Base-by-base conservation (phyloP, 1,140 invertebrate genomes). In the Cyclina sinensis region DNA sequence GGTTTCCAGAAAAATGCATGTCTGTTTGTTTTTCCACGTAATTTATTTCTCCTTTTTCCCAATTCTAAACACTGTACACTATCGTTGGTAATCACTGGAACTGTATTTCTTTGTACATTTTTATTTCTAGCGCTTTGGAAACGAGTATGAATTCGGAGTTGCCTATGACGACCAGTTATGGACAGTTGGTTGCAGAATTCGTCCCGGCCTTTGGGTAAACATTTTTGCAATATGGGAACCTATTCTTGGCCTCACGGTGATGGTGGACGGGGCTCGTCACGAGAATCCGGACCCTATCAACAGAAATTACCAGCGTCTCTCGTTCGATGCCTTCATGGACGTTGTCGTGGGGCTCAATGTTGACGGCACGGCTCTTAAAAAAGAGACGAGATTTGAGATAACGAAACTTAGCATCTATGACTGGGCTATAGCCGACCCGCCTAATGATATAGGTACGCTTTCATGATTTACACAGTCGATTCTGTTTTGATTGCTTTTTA, bases 81-180 rank as follows among this genome's bases (percentile, higher is more conserved):
- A n/a, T n/a, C n/a, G n/a, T n/a, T n/a, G n/a, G n/a, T n/a, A n/a
- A n/a, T n/a, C n/a, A n/a, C n/a, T n/a, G n/a, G n/a, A n/a, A n/a
- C n/a, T n/a, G n/a, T n/a, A n/a, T n/a, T n/a, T n/a, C n/a, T n/a
- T n/a, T n/a, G n/a, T n/a, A n/a, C n/a, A n/a, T n/a, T n/a, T n/a
- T n/a, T n/a, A n/a, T 76, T 76, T 48, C 21, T 32, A 88, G 86
- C 39, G 76, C 24, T 82, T 37, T 62, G 86, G 86, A 12, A 46
- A 88, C 39, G 86, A 88, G 35, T 82, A 74, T 30, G 86, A 88
- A 30, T 74, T 88, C 24, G 86, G 86, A 18, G 46, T 88, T 30
- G 79, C 86, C 24, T 65, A 54, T 27, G 68, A 80, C 27, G 86
- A 76, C 5, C 35, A 43, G n/a, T 21, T 73, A 18, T 88, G 86